phyloP scores from a whole-genome alignment of 2,113 vertebrate genomes.

The Zingel zingel region DNA sequence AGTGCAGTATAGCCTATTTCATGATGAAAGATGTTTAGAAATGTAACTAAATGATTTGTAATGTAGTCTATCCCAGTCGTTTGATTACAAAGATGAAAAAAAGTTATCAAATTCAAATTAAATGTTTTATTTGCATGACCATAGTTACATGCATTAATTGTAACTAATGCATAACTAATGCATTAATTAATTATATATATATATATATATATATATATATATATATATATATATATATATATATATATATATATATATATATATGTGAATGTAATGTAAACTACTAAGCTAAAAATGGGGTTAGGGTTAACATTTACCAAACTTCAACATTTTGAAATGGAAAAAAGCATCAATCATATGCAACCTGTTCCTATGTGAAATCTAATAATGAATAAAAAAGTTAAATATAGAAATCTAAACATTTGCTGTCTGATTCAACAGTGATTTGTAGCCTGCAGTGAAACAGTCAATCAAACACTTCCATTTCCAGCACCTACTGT shows the following conservation, averaged over 20 bases:
- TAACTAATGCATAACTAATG: too few relatives aligned
- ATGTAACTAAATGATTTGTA: background rate
- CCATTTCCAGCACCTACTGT: background rate
- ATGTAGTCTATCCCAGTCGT: background rate
- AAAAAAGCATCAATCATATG: background rate
- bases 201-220: too few relatives aligned
- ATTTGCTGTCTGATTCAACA: background rate
- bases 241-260: too few relatives aligned
- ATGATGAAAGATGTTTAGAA: background rate
- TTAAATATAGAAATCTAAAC: background rate
- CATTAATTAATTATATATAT: too few relatives aligned
- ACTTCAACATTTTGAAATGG: background rate
- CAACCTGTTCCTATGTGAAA: background rate
- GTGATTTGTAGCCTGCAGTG: background rate
- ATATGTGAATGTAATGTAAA: background rate
- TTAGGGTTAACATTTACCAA: background rate
- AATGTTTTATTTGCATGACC: background rate
- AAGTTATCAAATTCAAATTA: background rate
- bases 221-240: too few relatives aligned
- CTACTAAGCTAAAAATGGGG: background rate
- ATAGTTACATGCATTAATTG: too few relatives aligned
- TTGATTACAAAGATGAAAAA: background rate
- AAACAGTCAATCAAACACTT: background rate
- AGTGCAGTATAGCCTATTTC: background rate
- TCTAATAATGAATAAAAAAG: background rate